These are phyloP conservation scores for Drosophila rhopaloa DNA, from an alignment of 1,140 invertebrate species.

Conservation along the genomic window DNA sequence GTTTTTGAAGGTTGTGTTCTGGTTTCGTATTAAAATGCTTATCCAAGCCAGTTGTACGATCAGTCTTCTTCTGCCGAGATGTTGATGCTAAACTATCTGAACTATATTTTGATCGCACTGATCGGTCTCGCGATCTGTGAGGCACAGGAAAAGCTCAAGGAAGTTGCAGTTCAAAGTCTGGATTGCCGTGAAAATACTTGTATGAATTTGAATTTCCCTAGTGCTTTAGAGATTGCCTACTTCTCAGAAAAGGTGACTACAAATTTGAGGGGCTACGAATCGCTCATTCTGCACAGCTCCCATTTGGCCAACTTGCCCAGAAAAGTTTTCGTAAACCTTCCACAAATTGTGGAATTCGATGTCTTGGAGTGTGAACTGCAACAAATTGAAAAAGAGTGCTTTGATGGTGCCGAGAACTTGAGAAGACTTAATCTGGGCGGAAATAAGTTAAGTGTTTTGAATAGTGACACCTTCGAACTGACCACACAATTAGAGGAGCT, in stretches of 20 bases:
- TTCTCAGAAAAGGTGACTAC: slow-evolving; percentile 18
- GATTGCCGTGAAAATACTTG: slow-evolving; percentile 56
- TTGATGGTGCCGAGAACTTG: slow-evolving; percentile 35
- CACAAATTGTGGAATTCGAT: slow-evolving; percentile 40
- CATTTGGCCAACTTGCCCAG: slow-evolving; percentile 44
- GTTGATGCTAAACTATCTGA: slow-evolving; percentile 35
- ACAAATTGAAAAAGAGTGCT: slow-evolving; percentile 38
- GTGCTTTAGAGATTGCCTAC: slow-evolving; percentile 41
- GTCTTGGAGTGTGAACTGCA: slow-evolving; percentile 45
- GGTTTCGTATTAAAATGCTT: slow-evolving; percentile 48
- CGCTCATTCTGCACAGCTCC: slow-evolving; percentile 51
- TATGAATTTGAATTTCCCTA: slow-evolving; percentile 26
- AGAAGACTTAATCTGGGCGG: slow-evolving; percentile 47
- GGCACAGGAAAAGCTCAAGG: slow-evolving; percentile 1
- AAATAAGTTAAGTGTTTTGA: slow-evolving; percentile 32
- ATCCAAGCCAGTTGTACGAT: slow-evolving; percentile 33
- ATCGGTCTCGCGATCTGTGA: slow-evolving; percentile 9
- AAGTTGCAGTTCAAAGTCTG: slow-evolving; percentile 32
- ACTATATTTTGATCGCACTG: slow-evolving; percentile 25
- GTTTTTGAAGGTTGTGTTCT: slow-evolving; percentile 24
- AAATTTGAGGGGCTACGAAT: slow-evolving; percentile 20
- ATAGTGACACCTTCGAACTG: slow-evolving; percentile 32
- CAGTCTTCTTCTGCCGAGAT: slow-evolving; percentile 45
- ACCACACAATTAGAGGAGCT: slow-evolving; percentile 51
- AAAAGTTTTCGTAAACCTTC: slow-evolving; percentile 50